Evolutionary conservation across 2,113 vertebrate species (phyloP), one percentile per base, ranked within the genome.

Genomic region (Catharus minimus): DNA sequence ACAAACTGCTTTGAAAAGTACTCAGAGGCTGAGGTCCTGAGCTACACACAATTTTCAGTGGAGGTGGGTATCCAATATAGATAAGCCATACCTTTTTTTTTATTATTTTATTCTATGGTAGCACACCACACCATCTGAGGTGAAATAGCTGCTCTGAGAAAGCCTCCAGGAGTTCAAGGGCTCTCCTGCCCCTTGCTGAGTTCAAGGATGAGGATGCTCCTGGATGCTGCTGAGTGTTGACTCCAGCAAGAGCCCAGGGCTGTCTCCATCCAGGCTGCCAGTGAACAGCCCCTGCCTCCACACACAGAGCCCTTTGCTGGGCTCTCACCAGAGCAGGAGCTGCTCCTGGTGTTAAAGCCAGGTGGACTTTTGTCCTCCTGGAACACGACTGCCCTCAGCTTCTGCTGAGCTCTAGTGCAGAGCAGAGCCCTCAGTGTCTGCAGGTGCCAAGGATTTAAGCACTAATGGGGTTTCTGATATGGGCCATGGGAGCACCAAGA

Each of bases 251-350:
- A 56, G 19, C 11, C n/a, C 38, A 20, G 46, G 13, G 27, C 58
- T 36, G 47, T 4, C 4, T 7, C 28, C 20, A 22, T 9, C 5
- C 50, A 5, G 1, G 47, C 50, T 49, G 27, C 49, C 23, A 15
- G 12, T 1, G 55, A 15, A 0, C 1, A 5, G 5, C 6, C 15
- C 28, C 52, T 5, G 2, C 61, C 46, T 12, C 23, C 28, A 16
- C 20, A 2, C 10, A 10, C 11, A 21, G 2, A 1, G 0, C 4
- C 38, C 61, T 33, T 6, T 32, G 24, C 0, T 43, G 53, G 26
- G 71, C 47, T 78, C 43, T 36, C 27, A 55, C 3, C 71, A 62
- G 36, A 61, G 82, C 24, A 41, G 80, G 32, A 77, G 13, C 46
- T 73, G 46, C 68, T 80, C 38, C 52, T 27, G 39, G 9, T 26